Conservation (phyloP, 2,113 vertebrate species). For the Macrotus californicus region DNA sequence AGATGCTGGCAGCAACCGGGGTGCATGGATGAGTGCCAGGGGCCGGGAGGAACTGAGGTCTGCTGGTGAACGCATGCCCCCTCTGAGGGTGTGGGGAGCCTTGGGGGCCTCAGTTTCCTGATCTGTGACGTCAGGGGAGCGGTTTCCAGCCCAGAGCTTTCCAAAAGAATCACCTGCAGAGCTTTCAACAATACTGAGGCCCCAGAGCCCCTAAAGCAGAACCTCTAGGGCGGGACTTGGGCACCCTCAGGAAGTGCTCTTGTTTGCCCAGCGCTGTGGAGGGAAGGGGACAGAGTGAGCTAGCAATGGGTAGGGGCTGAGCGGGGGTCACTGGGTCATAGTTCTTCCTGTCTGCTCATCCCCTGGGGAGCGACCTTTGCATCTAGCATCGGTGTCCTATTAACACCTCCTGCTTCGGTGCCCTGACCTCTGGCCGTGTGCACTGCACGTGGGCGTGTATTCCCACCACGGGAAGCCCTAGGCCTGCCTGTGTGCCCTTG, state of each 20-base stretch:
- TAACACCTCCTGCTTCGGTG: slow-evolving; percentile 31
- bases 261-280: not conserved
- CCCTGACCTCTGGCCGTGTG: not conserved
- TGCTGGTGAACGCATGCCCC: no score
- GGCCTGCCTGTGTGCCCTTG: not conserved
- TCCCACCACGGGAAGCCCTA: not conserved
- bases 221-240: not conserved
- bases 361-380: not conserved
- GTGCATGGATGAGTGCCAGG: not conserved
- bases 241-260: not conserved
- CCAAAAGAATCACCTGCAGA: not conserved
- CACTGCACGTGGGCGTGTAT: not conserved
- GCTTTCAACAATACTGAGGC: not conserved
- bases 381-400: not conserved
- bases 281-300: not conserved
- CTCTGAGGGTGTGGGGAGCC: not conserved
- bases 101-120: not conserved
- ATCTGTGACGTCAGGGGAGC: not conserved
- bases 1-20: not conserved
- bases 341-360: not conserved
- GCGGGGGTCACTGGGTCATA: not conserved
- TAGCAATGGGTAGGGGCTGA: not conserved
- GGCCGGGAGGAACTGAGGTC: not conserved
- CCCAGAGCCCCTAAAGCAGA: not conserved
- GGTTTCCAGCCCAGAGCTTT: not conserved